Conservation (phyloP, 2,113 vertebrate species). For the Callionymus lyra region DNA sequence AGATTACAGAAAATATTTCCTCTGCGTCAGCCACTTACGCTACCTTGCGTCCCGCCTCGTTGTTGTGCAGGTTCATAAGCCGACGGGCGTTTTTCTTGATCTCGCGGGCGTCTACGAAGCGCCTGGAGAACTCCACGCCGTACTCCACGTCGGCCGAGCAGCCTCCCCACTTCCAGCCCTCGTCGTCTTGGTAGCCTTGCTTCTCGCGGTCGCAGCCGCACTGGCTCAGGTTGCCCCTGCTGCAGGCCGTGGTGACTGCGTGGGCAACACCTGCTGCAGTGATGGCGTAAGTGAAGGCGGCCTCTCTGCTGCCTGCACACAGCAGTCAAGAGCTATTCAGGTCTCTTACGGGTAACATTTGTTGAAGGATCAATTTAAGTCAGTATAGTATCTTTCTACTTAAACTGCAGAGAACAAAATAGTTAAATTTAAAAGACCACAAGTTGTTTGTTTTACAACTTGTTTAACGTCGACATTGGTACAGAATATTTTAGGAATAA, state of each 20-base stretch:
- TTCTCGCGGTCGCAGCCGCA: conserved; percentile 97
- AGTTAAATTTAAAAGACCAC: no score
- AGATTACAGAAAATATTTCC: no score
- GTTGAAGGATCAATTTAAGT: no score
- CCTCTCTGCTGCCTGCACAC: conserved; percentile 86
- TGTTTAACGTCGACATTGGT: no score
- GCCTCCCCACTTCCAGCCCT: conserved; percentile 98
- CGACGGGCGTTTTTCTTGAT: conserved; percentile 93
- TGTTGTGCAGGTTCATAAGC: conserved; percentile 99
- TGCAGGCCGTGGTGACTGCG: conserved; percentile 88
- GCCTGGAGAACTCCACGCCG: conserved; percentile 91
- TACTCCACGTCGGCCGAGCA: conserved; percentile 96
- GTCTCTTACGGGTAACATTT: no score
- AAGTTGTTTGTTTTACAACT: no score
- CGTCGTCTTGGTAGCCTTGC: conserved; percentile 93
- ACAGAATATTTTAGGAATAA: no score
- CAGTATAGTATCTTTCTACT: no score
- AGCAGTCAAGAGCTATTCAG: no score
- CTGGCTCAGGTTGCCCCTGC: conserved; percentile 96
- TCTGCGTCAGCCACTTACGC: no score
- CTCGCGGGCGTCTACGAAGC: conserved; percentile 94
- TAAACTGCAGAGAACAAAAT: no score
- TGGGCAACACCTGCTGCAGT: conserved; percentile 93
- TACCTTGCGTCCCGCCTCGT: conserved; percentile 97
- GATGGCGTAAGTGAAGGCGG: conserved; percentile 96